Evolutionary conservation across 2,888 invertebrate genomes (phyloP).

Genomic region (Drosophila paramelanica): DNA sequence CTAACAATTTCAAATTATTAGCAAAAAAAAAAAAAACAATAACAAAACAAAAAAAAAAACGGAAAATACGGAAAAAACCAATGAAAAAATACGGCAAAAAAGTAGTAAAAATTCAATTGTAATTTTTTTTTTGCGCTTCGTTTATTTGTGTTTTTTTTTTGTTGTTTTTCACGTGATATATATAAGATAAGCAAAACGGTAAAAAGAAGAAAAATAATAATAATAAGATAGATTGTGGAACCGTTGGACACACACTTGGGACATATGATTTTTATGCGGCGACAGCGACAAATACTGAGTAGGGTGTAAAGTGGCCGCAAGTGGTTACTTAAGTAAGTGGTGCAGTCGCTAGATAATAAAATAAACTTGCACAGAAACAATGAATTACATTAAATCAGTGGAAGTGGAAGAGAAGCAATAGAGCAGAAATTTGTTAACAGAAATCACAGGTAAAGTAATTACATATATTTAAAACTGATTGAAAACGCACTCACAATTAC

Average conservation of each 20-base stretch:
- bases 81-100: slow-evolving; percentile 30
- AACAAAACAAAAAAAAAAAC: not conserved
- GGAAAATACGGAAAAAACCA: not conserved
- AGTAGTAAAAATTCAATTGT: slow-evolving; percentile 43
- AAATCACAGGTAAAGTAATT: slow-evolving; percentile 6
- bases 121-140: slow-evolving; percentile 19
- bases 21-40: slow-evolving; percentile 14
- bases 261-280: slow-evolving; percentile 32
- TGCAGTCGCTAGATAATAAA: slow-evolving; percentile 18
- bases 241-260: slow-evolving; percentile 32
- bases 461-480: not conserved
- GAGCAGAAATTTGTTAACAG: not conserved
- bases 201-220: slow-evolving; percentile 22
- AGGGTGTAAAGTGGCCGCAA: not conserved
- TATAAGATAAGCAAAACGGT: slow-evolving; percentile 57
- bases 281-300: slow-evolving; percentile 1
- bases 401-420: not conserved
- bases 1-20: slow-evolving; percentile 52
- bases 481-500: not conserved
- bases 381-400: not conserved
- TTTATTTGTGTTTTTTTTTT: slow-evolving; percentile 17
- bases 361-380: not conserved
- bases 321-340: slow-evolving; percentile 2
- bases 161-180: slow-evolving; percentile 65
- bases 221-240: slow-evolving; percentile 37